phyloP scores from a whole-genome alignment of 2,113 vertebrate genomes.

The Athene noctua region DNA sequence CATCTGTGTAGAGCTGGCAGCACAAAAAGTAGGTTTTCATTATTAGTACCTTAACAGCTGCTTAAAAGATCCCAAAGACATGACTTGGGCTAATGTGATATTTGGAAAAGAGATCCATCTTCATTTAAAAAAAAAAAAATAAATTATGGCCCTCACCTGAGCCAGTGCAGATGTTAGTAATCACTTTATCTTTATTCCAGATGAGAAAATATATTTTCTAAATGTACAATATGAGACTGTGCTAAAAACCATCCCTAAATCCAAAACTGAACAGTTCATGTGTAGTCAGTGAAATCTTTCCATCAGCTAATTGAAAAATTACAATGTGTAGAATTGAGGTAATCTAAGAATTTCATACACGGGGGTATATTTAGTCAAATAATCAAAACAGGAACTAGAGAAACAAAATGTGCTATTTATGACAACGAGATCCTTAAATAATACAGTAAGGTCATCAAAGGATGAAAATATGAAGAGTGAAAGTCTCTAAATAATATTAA shows the following conservation, averaged over 20 bases:
- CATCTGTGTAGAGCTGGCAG: not conserved
- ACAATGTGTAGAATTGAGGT: not conserved
- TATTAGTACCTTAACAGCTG: constrained; percentile 21
- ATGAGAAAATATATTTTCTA: constrained; percentile 21
- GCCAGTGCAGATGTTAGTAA: constrained; percentile 43
- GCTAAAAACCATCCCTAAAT: not conserved
- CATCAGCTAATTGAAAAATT: constrained; percentile 37
- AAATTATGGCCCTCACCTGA: constrained; percentile 13
- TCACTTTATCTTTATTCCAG: constrained; percentile 15
- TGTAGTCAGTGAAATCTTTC: constrained; percentile 4
- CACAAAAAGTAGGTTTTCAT: not conserved
- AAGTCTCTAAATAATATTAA: not conserved
- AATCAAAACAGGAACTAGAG: not conserved
- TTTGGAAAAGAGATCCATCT: constrained; percentile 5
- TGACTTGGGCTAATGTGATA: not conserved
- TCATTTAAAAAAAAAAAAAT: not conserved
- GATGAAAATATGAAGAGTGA: not conserved
- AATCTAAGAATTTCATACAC: constrained; percentile 10
- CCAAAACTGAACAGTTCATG: not conserved
- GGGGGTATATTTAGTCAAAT: not conserved
- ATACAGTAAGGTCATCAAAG: not conserved
- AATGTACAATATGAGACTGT: not conserved
- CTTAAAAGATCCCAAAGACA: constrained; percentile 15
- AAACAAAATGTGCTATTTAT: constrained; percentile 10
- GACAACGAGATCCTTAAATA: constrained; percentile 13